Evolutionary conservation across 2,888 invertebrate genomes (phyloP), one percentile per base, ranked within the genome.

Genomic region (Aporophyla nigra): DNA sequence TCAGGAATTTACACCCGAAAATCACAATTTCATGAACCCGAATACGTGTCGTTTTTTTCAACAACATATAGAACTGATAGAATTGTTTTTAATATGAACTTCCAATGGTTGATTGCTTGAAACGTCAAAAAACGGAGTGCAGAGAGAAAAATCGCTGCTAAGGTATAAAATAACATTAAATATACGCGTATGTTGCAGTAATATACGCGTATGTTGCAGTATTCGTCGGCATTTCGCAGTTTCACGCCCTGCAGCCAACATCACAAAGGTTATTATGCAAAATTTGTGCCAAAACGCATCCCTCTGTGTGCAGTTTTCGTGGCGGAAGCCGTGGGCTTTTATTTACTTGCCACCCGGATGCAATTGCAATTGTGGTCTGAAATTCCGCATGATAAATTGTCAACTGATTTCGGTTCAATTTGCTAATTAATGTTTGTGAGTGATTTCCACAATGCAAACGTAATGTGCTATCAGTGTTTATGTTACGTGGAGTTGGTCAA

Each of bases 211-310:
- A 80, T 72, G 78, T 82, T 86, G 77, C 79, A 79, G 79, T 74
- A 76, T 66, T 80, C 68, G 80, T 88, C 78, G 84, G 79, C 79
- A 87, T 89, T 91, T 89, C 87, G 86, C 87, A 90, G 90, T 89
- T 91, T 90, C 86, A 89, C 91, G 89, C 91, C 88, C 89, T 89
- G 90, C 84, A 91, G 92, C 90, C 91, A 91, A 90, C 90, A 90
- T 88, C 87, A 90, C 85, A 90, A 90, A 91, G 91, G 92, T 92
- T 93, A 94, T 94, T 94, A 95, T 94, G 94, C 94, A 91, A 93
- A 94, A 93, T 93, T 91, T 92, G 92, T 94, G 94, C 95, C 94
- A 95, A 94, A 95, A 94, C 91, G 89, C 90, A 91, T 89, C 81
- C 87, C 90, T 90, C 90, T 88, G 90, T 90, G 89, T 88, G 91